A percentile compares a stretch with the other conserved stretches of the same genome.
phyloP scores from a whole-genome alignment of 2,113 vertebrate genomes.

The Melanocharis versteri region DNA sequence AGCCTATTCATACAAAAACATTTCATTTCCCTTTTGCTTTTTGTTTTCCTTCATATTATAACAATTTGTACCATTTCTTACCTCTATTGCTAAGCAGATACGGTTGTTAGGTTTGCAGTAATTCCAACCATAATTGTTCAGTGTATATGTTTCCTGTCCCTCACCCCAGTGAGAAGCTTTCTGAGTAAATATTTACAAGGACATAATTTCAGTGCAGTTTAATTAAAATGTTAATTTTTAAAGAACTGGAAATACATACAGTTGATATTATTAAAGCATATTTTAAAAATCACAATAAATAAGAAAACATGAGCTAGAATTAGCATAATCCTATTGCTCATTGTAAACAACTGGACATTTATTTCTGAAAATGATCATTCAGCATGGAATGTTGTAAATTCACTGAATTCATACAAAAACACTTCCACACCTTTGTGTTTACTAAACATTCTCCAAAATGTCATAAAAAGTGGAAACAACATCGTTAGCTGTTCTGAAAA shows the following conservation, averaged over 20 bases:
- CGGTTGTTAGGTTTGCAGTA: not conserved
- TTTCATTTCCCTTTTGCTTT: not conserved
- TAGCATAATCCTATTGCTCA: not conserved
- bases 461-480: not conserved
- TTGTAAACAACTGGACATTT: not conserved
- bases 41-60: not conserved
- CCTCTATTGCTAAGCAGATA: not conserved
- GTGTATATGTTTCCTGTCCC: not conserved
- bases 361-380: not conserved
- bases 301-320: not conserved
- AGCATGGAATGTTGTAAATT: not conserved
- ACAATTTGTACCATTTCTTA: not conserved
- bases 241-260: not conserved
- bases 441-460: not conserved
- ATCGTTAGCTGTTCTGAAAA: not conserved
- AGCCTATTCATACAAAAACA: not conserved
- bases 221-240: conserved; percentile 32
- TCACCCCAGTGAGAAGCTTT: not conserved
- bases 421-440: not conserved
- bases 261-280: not conserved
- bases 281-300: not conserved
- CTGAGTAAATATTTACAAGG: conserved; percentile 32
- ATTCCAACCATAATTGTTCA: not conserved
- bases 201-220: not conserved
- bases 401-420: not conserved